phyloP scores from a whole-genome alignment of 2,888 invertebrate genomes.

The Doris montereyensis region DNA sequence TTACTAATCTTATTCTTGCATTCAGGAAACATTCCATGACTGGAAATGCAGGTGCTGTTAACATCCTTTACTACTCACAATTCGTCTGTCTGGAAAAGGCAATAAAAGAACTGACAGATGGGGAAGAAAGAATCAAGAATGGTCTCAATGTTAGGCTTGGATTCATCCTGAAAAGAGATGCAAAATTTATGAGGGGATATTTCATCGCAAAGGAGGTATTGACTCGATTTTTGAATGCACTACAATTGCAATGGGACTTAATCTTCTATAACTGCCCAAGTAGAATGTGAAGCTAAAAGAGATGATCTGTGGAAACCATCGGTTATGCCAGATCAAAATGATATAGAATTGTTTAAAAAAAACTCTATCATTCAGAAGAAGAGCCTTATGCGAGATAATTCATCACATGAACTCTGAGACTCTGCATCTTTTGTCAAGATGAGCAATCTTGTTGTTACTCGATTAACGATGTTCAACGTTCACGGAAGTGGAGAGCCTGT shows the following conservation, averaged over 20 bases:
- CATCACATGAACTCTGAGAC: neutral
- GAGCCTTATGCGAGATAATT: neutral
- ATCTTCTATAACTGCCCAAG: slow-evolving; percentile 3
- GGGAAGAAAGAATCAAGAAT: neutral
- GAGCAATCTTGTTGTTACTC: neutral
- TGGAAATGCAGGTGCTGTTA: no score
- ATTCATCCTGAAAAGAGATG: neutral
- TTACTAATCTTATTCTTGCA: no score
- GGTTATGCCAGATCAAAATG: neutral
- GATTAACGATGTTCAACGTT: neutral
- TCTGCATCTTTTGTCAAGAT: neutral
- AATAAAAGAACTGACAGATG: neutral
- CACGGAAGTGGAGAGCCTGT: neutral
- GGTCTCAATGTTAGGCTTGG: neutral
- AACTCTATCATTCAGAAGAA: neutral
- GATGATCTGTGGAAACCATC: neutral
- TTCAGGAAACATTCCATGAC: no score
- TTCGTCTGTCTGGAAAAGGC: neutral
- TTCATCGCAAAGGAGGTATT: neutral
- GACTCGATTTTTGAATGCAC: neutral
- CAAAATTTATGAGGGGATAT: neutral
- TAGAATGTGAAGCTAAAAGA: neutral
- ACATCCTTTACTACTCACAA: neutral
- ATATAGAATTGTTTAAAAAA: neutral
- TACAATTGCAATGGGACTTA: neutral